phyloP scores from a whole-genome alignment of 2,113 vertebrate species.

The Hippopotamus amphibius region DNA sequence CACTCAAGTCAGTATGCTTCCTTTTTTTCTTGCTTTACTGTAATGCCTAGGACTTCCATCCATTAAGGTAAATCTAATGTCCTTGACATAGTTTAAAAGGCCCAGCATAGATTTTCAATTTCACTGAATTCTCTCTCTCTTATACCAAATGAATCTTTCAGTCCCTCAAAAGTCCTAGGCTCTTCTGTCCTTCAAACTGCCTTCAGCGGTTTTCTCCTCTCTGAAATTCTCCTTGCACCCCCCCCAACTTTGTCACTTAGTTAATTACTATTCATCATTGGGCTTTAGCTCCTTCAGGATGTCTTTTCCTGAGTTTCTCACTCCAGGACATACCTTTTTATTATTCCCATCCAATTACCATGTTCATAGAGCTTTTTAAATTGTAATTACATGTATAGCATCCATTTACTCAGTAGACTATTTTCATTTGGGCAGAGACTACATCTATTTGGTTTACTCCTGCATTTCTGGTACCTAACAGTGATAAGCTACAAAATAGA shows the following conservation, averaged over 20 bases:
- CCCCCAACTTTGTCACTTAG: background rate
- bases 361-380: background rate
- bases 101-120: background rate
- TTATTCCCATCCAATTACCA: background rate
- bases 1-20: background rate
- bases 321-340: rapidly evolving
- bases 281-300: background rate
- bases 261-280: background rate
- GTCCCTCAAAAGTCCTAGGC: background rate
- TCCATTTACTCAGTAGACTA: background rate
- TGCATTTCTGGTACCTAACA: background rate
- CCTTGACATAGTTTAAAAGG: background rate
- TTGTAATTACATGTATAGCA: background rate
- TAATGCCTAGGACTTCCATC: background rate
- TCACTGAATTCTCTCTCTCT: background rate
- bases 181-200: background rate
- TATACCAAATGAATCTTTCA: background rate
- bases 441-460: background rate
- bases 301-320: background rate
- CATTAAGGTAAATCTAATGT: background rate
- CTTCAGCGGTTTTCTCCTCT: background rate
- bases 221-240: background rate
- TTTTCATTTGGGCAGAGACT: background rate
- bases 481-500: background rate
- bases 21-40: background rate